These are phyloP conservation scores for Eustalomyia histrio DNA, from an alignment of 2,888 invertebrate species.

Conservation along the genomic window DNA sequence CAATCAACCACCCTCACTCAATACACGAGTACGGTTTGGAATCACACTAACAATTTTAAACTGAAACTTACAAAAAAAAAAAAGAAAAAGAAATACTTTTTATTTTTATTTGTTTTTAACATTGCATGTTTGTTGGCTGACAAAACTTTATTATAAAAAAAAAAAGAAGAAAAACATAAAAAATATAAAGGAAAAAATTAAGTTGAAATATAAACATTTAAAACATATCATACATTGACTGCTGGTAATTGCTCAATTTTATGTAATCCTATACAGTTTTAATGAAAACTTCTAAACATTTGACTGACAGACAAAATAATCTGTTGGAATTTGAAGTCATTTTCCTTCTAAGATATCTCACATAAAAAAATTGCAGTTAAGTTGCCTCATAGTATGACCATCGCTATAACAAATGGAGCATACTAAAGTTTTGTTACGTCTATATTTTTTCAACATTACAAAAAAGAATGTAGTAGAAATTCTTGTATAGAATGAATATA, in stretches of 20 bases:
- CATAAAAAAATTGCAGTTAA: no score
- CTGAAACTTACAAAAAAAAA: slow-evolving; percentile 1
- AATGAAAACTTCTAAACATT: no score
- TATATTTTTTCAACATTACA: background rate
- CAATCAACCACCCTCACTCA: slow-evolving; percentile 5
- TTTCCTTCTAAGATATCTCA: no score
- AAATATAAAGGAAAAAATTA: slow-evolving; percentile 3
- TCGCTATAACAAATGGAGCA: slow-evolving; percentile 31
- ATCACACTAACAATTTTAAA: background rate
- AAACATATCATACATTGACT: background rate
- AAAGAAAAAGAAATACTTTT: slow-evolving; percentile 25
- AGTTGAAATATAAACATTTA: background rate
- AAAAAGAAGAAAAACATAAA: slow-evolving; percentile 7
- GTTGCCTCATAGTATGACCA: no score
- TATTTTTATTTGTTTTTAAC: slow-evolving; percentile 58
- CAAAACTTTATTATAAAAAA: slow-evolving; percentile 47
- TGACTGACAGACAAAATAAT: no score
- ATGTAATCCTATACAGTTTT: no score
- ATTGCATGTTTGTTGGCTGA: slow-evolving; percentile 60
- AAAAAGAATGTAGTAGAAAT: background rate
- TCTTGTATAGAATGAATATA: background rate
- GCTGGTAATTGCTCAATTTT: no score
- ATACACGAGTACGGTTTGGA: background rate
- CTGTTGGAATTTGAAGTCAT: no score
- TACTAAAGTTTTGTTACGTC: slow-evolving; percentile 17